phyloP scores from a whole-genome alignment of 2,113 vertebrate genomes.

The Phaetusa simplex region DNA sequence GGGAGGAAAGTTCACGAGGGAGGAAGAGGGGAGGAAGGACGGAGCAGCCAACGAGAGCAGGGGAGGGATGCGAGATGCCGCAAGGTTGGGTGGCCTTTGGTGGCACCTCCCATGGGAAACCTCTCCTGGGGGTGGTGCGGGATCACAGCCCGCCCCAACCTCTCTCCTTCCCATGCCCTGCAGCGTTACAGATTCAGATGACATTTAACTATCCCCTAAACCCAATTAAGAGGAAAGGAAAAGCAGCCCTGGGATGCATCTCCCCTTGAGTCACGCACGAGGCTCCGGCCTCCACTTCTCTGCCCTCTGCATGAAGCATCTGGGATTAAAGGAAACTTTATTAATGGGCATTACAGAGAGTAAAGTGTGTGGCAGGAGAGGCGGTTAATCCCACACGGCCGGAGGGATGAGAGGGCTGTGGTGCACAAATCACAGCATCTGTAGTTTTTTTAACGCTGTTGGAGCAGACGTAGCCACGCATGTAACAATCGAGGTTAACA shows the following conservation, averaged over 20 bases:
- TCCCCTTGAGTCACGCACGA: not conserved
- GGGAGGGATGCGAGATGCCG: not conserved
- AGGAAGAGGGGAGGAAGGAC: not conserved
- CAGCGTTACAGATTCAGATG: not conserved
- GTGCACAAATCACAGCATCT: not conserved
- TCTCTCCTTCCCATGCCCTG: not conserved
- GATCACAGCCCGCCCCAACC: not conserved
- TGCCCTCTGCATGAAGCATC: accelerated
- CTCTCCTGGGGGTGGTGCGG: not conserved
- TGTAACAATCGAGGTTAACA: not conserved
- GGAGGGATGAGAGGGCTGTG: not conserved
- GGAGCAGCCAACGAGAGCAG: not conserved
- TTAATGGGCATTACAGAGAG: not conserved
- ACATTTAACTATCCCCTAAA: not conserved
- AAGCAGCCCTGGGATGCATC: not conserved
- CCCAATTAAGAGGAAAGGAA: not conserved
- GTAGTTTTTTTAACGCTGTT: not conserved
- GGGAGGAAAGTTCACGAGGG: not conserved
- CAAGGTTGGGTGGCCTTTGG: not conserved
- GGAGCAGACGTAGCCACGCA: not conserved
- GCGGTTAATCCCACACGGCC: not conserved
- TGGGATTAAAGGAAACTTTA: not conserved
- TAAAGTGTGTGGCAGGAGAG: not conserved
- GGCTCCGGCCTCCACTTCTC: not conserved
- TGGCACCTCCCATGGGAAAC: not conserved